Evolutionary conservation across 2,797 vertebrate genomes (phyloP), one percentile per base, ranked within the genome.

Genomic region (Kryptolebias ocellatus): DNA sequence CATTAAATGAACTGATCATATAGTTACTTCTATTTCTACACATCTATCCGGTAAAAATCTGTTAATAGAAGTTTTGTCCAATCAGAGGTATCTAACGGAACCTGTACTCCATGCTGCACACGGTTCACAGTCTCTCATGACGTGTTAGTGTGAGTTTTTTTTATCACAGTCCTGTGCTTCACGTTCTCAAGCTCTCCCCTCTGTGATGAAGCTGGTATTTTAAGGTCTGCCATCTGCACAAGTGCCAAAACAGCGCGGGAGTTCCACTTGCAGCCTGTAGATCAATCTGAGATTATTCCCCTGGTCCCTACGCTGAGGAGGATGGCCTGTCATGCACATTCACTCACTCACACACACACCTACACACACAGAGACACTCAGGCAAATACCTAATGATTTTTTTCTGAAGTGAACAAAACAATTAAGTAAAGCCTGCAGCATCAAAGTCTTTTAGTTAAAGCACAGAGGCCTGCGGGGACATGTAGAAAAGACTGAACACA

Each of bases 251-350:
- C 76, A 76, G 81, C 67, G 83, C 71, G 47, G 78, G 83, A 84
- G 74, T 85, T 90, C 83, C 84, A 63, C 74, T 70, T 59, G 69
- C 83, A 83, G 78, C 80, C 83, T 85, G 64, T 77, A 47, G 84
- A 92, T 93, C 92, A 91, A 89, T 89, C 83, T 82, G 49, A 85
- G 78, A 88, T 88, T 87, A 87, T 86, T 90, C 86, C 87, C 88
- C 63, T 18, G 72, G 61, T 85, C 85, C 76, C 69, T 70, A 64
- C 61, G 46, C 54, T 75, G 67, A 31, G 57, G 69, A 83, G 60
- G 71, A 68, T 59, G 47, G 67, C 60, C 39, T 11, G 16, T 67
- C 70, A 45, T 34, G 28, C 51, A 61, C 68, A 18, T 17, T 37
- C 60, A 31, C 70, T 4, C 51, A 24, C 63, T 5, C 46, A 28